Evolutionary conservation across 2,113 vertebrate genomes (phyloP), one percentile per base, ranked within the genome.

Genomic region (Mustela lutreola): DNA sequence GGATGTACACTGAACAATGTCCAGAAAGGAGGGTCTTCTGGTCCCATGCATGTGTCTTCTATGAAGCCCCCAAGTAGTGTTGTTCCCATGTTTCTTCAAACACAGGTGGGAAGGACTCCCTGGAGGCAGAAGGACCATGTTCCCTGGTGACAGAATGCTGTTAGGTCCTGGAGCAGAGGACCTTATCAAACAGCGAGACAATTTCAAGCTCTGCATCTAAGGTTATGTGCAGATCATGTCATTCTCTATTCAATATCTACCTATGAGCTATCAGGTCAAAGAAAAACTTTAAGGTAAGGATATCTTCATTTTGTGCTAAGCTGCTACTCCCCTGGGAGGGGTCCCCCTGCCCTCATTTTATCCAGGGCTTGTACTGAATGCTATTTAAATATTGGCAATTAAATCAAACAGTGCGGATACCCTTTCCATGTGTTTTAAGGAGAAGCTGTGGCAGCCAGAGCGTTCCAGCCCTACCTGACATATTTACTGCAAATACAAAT

Each of bases 381-480:
- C 19, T 90, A 62, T 84, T 71, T 92, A 96, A 91, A 80, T 84
- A 91, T 85, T 73, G 91, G 62, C 87, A 89, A 95, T 97, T 76
- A 94, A 89, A 73, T 42, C 24, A 85, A 75, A 89, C 48, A 48
- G 22, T 22, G 1, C 45, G 16, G 11, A 71, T 33, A 31, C 7
- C 22, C 16, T 75, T 73, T 28, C 86, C 10, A 7, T 33, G 53
- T 28, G 24, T 11, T 65, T 97, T 94, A 79, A 24, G 62, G 60
- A 28, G 67, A 24, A 79, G 6, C 62, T 89, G 62, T 48, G 22
- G n/a, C 16, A 87, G 28, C 8, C 76, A 75, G 14, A 63, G 12
- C 33, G 7, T 84, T 95, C 58, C 7, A 75, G 42, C 62, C 28
- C 71, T 3, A 45, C n/a, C 22, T 92, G 39, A 78, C 19, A 63